These are phyloP conservation scores for Sorex araneus DNA, from an alignment of 2,113 vertebrate genomes.

Conservation along the genomic window DNA sequence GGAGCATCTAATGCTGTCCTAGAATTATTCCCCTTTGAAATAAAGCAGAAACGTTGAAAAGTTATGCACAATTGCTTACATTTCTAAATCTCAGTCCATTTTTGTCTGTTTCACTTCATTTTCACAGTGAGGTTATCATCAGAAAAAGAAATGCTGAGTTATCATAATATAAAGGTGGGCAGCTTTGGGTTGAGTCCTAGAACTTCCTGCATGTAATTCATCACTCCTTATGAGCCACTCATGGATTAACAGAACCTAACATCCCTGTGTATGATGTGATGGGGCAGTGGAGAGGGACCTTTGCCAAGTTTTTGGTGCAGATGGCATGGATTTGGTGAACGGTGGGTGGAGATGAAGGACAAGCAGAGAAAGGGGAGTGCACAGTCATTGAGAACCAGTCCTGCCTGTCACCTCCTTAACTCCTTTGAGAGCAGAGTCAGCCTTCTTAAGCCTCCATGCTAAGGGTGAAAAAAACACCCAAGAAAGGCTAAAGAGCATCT, in stretches of 20 bases:
- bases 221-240: neutral
- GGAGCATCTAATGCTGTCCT: neutral
- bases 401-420: no score
- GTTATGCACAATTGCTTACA: neutral
- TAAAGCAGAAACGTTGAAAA: neutral
- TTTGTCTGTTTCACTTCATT: neutral
- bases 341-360: no score
- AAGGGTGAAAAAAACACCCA: neutral
- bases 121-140: neutral
- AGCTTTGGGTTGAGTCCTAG: neutral
- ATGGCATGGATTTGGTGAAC: neutral
- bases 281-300: neutral
- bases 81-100: neutral
- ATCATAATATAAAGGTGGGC: neutral
- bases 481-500: neutral
- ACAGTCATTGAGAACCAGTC: no score
- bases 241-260: neutral
- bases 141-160: neutral
- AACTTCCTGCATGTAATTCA: neutral
- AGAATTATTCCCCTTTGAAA: neutral
- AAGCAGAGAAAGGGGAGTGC: no score
- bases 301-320: neutral
- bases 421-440: no score
- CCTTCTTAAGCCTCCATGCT: no score
- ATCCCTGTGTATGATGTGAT: neutral